Conservation (phyloP, 2,113 vertebrate genomes). For the Axis porcinus region DNA sequence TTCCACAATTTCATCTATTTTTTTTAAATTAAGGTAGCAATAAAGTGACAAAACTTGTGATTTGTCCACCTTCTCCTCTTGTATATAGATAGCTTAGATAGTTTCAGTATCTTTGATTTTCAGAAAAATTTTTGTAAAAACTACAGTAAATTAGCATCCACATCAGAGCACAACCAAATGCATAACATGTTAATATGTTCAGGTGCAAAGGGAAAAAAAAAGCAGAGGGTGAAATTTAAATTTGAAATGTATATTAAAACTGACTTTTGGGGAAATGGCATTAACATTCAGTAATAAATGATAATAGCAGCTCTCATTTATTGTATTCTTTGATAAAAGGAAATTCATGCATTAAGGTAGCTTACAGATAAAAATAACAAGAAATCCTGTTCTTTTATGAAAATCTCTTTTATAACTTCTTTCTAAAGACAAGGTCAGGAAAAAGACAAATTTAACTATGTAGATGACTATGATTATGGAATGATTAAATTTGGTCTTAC, state of each 20-base stretch:
- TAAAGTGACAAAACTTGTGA: background rate
- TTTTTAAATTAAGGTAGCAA: background rate
- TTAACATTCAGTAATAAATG: background rate
- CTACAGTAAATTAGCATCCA: background rate
- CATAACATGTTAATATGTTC: background rate
- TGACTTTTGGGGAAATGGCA: background rate
- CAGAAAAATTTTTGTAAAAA: background rate
- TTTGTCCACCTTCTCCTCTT: background rate
- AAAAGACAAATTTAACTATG: conserved; percentile 64
- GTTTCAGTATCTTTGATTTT: background rate
- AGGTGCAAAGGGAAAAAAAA: background rate
- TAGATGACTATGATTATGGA: conserved; percentile 63
- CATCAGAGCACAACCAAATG: background rate
- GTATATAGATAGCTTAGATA: background rate
- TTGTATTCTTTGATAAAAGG: background rate
- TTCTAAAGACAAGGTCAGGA: conserved; percentile 60
- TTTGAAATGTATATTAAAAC: background rate
- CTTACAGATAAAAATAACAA: conserved; percentile 30
- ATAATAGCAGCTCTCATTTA: background rate
- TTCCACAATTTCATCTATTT: background rate
- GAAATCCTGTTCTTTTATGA: background rate
- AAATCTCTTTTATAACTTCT: conserved; percentile 34
- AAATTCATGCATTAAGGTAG: background rate
- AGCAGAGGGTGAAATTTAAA: background rate
- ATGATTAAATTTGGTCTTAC: conserved; percentile 73